phyloP scores from a whole-genome alignment of 2,113 vertebrate genomes.

The Picathartes gymnocephalus region DNA sequence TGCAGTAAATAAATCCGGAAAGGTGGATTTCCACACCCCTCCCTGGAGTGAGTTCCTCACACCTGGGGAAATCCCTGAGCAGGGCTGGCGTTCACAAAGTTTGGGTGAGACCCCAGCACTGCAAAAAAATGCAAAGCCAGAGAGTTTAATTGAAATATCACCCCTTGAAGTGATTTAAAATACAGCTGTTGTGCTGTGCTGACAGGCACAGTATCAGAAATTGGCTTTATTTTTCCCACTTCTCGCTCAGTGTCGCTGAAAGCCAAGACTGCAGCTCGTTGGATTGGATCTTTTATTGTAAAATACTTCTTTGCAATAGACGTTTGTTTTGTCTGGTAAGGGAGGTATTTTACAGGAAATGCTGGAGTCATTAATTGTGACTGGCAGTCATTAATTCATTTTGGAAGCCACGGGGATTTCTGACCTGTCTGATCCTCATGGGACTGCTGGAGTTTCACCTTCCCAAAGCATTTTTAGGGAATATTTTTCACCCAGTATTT shows the following conservation, averaged over 20 bases:
- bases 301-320: neutral
- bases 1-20: neutral
- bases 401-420: fast-evolving
- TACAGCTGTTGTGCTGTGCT: neutral
- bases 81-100: neutral
- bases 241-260: neutral
- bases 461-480: neutral
- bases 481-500: neutral
- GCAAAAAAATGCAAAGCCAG: neutral
- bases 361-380: neutral
- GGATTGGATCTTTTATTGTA: neutral
- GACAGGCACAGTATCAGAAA: neutral
- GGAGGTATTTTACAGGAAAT: neutral
- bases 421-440: too few relatives aligned
- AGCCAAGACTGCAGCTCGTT: neutral
- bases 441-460: neutral
- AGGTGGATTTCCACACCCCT: neutral
- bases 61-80: fast-evolving
- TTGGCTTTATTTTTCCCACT: fast-evolving
- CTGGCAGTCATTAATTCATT: fast-evolving
- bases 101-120: neutral
- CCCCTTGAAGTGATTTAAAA: neutral
- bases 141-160: neutral
- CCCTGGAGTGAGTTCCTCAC: neutral
- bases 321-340: neutral